Percentiles rank a stretch among this genome's conserved stretches.
Evolutionary conservation across 2,797 vertebrate species (phyloP).

Genomic region (Emydoidea blandingii): DNA sequence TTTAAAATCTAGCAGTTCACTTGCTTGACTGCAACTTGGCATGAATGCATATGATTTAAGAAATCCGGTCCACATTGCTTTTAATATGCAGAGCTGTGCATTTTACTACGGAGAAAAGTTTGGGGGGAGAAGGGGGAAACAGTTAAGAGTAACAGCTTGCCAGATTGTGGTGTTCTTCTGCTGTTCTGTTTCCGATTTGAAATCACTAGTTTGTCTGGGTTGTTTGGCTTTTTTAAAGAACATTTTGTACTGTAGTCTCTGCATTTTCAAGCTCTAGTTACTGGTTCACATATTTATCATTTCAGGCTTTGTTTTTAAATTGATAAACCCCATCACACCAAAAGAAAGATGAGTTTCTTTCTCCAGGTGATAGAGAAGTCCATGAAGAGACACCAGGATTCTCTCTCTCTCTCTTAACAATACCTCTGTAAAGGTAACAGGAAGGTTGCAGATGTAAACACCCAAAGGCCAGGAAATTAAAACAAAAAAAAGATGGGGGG

Average conservation of each 20-base stretch:
- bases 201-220: neutral
- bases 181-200: neutral
- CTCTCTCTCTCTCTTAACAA: neutral
- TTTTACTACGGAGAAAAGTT: neutral
- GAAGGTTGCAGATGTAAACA: neutral
- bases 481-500: neutral
- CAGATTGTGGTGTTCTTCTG: neutral
- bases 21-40: neutral
- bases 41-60: neutral
- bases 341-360: neutral
- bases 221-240: neutral
- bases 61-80: neutral
- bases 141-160: neutral
- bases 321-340: neutral
- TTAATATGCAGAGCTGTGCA: neutral
- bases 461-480: neutral
- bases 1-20: neutral
- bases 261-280: neutral
- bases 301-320: neutral
- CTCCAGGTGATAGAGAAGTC: neutral
- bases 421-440: neutral
- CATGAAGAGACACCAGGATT: neutral
- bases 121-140: neutral
- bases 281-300: neutral
- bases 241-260: neutral